A percentile compares a stretch with the other conserved stretches of the same genome.
These are phyloP conservation scores for Porites cylindrica DNA, from an alignment of 92 coral and sea anemone genomes.

Conservation along the genomic window DNA sequence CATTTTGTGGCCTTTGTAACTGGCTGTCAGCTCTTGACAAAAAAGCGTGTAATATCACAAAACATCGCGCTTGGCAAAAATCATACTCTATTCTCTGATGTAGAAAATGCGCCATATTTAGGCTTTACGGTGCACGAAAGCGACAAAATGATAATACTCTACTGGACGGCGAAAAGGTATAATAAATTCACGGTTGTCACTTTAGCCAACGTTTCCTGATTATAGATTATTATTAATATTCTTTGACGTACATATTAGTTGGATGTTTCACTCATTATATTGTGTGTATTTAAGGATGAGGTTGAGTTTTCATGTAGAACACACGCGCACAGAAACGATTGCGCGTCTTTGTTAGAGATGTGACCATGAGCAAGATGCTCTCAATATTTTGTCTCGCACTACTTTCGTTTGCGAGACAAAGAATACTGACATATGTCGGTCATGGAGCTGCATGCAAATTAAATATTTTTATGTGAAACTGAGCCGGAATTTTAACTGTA, in stretches of 20 bases:
- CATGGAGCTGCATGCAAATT: neutral
- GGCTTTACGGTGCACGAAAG: no score
- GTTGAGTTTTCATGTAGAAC: neutral
- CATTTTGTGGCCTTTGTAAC: neutral
- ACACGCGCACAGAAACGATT: neutral
- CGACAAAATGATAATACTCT: neutral
- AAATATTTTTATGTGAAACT: neutral
- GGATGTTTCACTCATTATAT: constrained; percentile 5
- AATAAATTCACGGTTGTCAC: neutral
- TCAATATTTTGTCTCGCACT: constrained; percentile 7
- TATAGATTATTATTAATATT: neutral
- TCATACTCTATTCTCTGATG: neutral
- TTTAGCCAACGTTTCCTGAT: constrained; percentile 12
- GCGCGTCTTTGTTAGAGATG: neutral
- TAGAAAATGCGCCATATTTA: neutral
- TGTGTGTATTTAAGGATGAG: neutral
- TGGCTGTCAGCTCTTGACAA: neutral
- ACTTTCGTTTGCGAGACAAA: neutral
- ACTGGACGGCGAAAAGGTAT: neutral
- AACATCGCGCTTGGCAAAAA: neutral
- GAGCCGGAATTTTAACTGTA: neutral
- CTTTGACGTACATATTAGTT: neutral
- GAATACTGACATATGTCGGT: neutral
- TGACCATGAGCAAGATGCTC: neutral
- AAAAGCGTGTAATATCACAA: neutral